phyloP scores from a whole-genome alignment of 2,113 vertebrate species.

The Aptenodytes patagonicus region DNA sequence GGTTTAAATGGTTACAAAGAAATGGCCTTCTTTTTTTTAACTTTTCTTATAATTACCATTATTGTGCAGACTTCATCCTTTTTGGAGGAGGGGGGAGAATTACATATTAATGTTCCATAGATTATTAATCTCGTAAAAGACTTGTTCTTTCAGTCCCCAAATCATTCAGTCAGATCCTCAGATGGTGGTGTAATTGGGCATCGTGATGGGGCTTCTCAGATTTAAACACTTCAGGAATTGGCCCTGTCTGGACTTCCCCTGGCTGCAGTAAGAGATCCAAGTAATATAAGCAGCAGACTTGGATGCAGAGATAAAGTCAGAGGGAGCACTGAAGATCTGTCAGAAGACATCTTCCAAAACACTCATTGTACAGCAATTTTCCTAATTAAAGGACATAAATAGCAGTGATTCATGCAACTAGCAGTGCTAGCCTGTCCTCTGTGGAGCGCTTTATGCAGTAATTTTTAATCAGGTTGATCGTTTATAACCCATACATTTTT shows the following conservation, averaged over 20 bases:
- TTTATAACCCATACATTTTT: not conserved
- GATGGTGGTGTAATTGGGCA: not conserved
- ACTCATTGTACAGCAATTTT: not conserved
- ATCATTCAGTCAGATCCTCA: not conserved
- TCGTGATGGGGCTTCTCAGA: not conserved
- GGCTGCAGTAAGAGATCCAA: not conserved
- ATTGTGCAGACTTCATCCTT: not conserved
- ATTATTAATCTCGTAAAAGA: constrained; percentile 1
- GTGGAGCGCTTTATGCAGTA: rapidly evolving
- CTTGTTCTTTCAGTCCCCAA: not conserved
- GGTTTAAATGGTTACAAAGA: not conserved
- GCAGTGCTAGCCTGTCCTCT: not conserved
- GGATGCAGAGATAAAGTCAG: not conserved
- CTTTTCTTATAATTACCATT: not conserved
- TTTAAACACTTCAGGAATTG: not conserved
- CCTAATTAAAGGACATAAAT: constrained; percentile 15
- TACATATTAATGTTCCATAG: not conserved
- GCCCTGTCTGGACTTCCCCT: not conserved
- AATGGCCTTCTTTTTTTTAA: not conserved
- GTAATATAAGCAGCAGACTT: not conserved
- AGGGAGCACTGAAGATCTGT: not conserved
- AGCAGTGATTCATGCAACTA: not conserved
- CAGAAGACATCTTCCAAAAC: not conserved
- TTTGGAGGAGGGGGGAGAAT: not conserved
- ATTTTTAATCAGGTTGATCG: not conserved